Evolutionary conservation across 2,888 invertebrate species (phyloP).

Genomic region (Eupithecia exiguata): DNA sequence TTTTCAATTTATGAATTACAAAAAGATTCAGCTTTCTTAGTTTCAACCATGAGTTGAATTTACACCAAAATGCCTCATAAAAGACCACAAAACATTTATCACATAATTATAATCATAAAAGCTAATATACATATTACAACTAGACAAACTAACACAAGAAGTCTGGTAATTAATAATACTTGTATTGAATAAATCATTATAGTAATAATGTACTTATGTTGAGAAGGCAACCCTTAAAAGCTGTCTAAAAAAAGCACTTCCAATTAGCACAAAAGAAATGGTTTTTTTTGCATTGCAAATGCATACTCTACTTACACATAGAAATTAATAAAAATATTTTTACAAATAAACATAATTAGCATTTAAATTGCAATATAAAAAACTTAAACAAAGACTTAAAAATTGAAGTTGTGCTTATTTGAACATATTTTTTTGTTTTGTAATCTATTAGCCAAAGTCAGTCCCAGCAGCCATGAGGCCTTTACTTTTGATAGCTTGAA

Average conservation of each 20-base stretch:
- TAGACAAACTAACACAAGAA: conserved; percentile 3
- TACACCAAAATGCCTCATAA: background rate
- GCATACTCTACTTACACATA: background rate
- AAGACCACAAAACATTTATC: background rate
- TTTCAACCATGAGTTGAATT: background rate
- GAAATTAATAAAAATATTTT: background rate
- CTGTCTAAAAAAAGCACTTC: background rate
- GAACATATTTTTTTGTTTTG: background rate
- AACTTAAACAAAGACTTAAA: conserved; percentile 1
- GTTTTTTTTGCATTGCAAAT: background rate
- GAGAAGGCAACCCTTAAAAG: background rate
- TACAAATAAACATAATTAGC: conserved; percentile 9
- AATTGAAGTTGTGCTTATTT: conserved; percentile 1
- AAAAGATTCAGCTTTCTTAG: background rate
- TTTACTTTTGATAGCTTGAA: conserved; percentile 89
- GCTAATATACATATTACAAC: background rate
- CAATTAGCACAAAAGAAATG: background rate
- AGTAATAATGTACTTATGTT: background rate
- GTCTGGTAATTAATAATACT: conserved; percentile 1
- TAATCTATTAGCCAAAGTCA: conserved; percentile 69
- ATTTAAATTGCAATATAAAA: background rate
- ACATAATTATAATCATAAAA: background rate
- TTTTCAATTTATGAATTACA: background rate
- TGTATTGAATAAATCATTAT: background rate
- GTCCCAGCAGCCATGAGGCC: conserved; percentile 84